Evolutionary conservation across 2,888 invertebrate genomes (phyloP).

Genomic region (Ceramica pisi): DNA sequence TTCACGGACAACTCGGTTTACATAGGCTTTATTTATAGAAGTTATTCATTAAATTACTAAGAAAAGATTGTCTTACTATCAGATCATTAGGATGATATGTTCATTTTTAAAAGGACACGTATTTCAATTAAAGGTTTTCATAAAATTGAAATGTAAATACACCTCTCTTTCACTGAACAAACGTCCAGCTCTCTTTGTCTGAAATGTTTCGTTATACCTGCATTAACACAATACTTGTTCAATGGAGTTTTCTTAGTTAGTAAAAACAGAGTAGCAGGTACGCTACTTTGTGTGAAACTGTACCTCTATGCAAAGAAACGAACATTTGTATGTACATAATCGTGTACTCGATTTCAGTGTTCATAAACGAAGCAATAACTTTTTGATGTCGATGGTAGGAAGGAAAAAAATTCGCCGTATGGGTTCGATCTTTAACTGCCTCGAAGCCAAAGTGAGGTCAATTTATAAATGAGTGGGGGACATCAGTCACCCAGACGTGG

Average conservation of each 20-base stretch:
- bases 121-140: slow-evolving; percentile 27
- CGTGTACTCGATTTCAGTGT: slow-evolving; percentile 11
- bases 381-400: slow-evolving; percentile 48
- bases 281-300: neutral
- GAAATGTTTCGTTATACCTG: slow-evolving; percentile 43
- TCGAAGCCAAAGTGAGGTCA: slow-evolving; percentile 81
- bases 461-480: slow-evolving; percentile 85
- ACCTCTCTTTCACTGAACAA: slow-evolving; percentile 29
- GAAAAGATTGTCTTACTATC: slow-evolving; percentile 9
- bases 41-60: slow-evolving; percentile 11
- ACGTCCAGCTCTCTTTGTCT: slow-evolving; percentile 43
- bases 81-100: slow-evolving; percentile 15
- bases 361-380: slow-evolving; percentile 46
- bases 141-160: slow-evolving; percentile 35
- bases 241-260: slow-evolving; percentile 39
- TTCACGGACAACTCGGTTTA: slow-evolving; percentile 26
- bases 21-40: slow-evolving; percentile 19
- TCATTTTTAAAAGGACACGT: slow-evolving; percentile 11
- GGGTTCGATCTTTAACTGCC: slow-evolving; percentile 74
- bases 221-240: slow-evolving; percentile 37
- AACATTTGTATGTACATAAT: neutral
- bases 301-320: neutral
- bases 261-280: slow-evolving; percentile 6
- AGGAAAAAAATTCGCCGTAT: slow-evolving; percentile 63
- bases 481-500: slow-evolving; percentile 82